These are phyloP conservation scores for Episyrphus balteatus DNA, from an alignment of 1,140 invertebrate species.

Conservation along the genomic window DNA sequence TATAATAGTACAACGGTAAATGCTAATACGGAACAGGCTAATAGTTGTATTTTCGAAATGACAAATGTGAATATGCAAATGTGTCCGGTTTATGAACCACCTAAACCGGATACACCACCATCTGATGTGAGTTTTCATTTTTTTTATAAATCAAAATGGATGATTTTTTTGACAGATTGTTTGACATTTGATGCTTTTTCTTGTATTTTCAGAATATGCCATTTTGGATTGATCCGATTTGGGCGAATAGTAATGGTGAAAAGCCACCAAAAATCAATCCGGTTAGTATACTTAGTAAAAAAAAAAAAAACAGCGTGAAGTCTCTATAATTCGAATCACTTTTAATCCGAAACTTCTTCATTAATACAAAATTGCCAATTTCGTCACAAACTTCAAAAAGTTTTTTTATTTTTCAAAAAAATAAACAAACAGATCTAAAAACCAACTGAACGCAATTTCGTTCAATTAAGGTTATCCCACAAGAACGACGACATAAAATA, in stretches of 20 bases:
- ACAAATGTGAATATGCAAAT: conserved; percentile 14
- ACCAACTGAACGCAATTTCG: too few relatives aligned
- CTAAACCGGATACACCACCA: conserved; percentile 38
- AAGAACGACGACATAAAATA: too few relatives aligned
- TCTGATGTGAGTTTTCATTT: conserved; percentile 24
- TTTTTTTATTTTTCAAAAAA: too few relatives aligned
- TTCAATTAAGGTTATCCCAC: too few relatives aligned
- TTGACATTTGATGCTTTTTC: too few relatives aligned
- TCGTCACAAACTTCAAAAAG: too few relatives aligned
- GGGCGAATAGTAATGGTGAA: conserved; percentile 17
- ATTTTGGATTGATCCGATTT: conserved; percentile 34
- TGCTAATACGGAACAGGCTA: not conserved
- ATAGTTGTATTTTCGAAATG: conserved; percentile 4
- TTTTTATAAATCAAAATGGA: not conserved
- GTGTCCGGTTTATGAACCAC: conserved; percentile 22
- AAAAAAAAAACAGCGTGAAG: too few relatives aligned
- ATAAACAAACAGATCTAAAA: too few relatives aligned
- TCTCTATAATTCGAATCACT: too few relatives aligned
- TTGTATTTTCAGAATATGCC: conserved; percentile 21
- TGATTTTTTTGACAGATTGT: not conserved
- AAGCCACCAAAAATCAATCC: conserved; percentile 12
- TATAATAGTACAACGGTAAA: conserved; percentile 7
- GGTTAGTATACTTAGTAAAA: conserved; percentile 7
- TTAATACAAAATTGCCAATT: too few relatives aligned
- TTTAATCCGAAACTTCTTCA: too few relatives aligned